Evolutionary conservation across 2,888 invertebrate genomes (phyloP).

Genomic region (Sarcophaga caerulescens): DNA sequence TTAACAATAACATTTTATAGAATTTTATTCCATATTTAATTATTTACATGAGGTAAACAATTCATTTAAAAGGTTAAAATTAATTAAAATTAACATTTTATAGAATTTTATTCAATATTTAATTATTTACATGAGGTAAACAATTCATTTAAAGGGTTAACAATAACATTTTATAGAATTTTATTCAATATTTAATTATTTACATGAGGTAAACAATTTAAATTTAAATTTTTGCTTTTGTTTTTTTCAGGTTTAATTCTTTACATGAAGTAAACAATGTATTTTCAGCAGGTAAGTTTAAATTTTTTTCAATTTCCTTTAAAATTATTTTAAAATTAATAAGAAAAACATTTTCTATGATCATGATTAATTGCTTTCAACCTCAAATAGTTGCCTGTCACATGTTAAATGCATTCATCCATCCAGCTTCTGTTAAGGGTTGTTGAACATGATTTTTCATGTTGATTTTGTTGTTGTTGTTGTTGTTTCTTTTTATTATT

Average conservation of each 20-base stretch:
- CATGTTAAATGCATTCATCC: slow-evolving; percentile 31
- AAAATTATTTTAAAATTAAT: background rate
- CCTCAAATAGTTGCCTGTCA: background rate
- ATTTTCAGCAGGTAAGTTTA: background rate
- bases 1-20: background rate
- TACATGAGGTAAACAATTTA: slow-evolving; percentile 5
- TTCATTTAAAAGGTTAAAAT: too few relatives aligned
- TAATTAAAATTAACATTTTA: background rate
- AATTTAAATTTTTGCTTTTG: background rate
- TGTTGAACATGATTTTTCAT: slow-evolving; percentile 29
- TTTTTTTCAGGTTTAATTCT: background rate
- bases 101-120: background rate
- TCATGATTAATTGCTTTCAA: background rate
- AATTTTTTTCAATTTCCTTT: background rate
- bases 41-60: slow-evolving; percentile 12
- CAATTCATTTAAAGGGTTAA: background rate
- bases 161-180: background rate
- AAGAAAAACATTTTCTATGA: too few relatives aligned
- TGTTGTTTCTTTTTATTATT: background rate
- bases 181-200: background rate
- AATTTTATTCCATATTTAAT: background rate
- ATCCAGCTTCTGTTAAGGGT: slow-evolving; percentile 32
- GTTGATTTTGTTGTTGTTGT: slow-evolving; percentile 21
- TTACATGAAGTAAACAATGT: background rate
- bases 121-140: slow-evolving; percentile 8